Conservation (phyloP, 2,888 invertebrate genomes). For the Dioctria rufipes region DNA sequence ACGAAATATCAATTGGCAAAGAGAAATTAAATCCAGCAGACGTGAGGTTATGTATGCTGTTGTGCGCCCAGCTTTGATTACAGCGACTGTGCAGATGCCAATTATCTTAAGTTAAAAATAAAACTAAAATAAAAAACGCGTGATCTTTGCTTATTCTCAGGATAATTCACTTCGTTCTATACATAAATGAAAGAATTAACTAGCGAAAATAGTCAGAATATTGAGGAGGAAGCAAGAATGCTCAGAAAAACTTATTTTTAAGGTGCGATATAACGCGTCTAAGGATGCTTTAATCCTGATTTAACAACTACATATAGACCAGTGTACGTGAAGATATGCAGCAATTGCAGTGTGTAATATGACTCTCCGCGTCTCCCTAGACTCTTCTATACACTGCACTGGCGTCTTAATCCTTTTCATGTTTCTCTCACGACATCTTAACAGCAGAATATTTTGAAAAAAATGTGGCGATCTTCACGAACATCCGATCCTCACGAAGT, state of each 20-base stretch:
- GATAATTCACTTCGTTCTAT: background rate
- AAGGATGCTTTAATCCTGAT: no score
- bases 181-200: constrained; percentile 20
- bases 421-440: no score
- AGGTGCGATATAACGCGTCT: no score
- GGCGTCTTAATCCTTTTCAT: no score
- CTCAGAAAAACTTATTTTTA: background rate
- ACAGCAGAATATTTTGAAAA: no score
- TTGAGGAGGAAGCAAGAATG: background rate
- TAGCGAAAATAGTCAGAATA: background rate
- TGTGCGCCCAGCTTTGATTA: background rate
- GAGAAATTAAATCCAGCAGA: constrained; percentile 22
- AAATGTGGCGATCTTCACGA: no score
- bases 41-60: constrained; percentile 34
- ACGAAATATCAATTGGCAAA: constrained; percentile 43
- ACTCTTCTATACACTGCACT: no score
- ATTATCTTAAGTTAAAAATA: constrained; percentile 33
- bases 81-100: constrained; percentile 17
- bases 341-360: no score
- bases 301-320: no score
- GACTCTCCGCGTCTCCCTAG: no score
- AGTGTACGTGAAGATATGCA: no score
- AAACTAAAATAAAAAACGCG: background rate
- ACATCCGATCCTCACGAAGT: no score
- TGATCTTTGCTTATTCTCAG: background rate